These are phyloP conservation scores for Dendrocincla tyrannina DNA, from an alignment of 2,797 vertebrate species.

Conservation along the genomic window DNA sequence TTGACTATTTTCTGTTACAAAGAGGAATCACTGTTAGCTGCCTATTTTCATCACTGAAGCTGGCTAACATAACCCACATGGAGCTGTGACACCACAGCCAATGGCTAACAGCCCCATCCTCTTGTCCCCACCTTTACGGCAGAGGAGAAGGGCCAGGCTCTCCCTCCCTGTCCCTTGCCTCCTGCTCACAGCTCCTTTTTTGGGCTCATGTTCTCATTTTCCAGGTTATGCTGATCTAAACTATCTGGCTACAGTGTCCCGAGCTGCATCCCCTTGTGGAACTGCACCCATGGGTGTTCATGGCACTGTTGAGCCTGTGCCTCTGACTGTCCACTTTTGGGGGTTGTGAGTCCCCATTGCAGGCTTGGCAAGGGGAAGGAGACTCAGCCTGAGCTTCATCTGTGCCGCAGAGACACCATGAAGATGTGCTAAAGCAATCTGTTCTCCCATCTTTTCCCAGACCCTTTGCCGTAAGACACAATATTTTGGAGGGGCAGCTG, in stretches of 20 bases:
- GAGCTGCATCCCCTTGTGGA: accelerated
- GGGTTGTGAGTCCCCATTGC: background rate
- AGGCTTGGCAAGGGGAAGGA: slow-evolving; percentile 20
- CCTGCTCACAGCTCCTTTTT: background rate
- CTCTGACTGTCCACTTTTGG: background rate
- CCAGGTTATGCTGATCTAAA: background rate
- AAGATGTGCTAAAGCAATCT: slow-evolving; percentile 41
- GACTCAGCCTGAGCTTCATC: slow-evolving; percentile 45
- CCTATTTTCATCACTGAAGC: slow-evolving; percentile 61
- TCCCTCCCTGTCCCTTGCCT: background rate
- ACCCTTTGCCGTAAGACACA: slow-evolving; percentile 37
- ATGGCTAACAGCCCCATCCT: accelerated
- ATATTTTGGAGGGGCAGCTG: slow-evolving; percentile 57
- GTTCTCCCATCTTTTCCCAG: slow-evolving; percentile 51
- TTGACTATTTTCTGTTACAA: slow-evolving; percentile 75
- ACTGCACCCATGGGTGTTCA: background rate
- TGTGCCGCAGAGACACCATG: slow-evolving; percentile 13
- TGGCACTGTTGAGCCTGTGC: accelerated
- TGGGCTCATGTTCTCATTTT: background rate
- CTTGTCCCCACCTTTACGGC: background rate
- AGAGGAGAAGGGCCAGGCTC: background rate
- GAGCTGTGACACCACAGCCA: background rate
- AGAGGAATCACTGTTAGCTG: slow-evolving; percentile 68
- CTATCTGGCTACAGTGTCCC: accelerated
- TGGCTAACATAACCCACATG: background rate